Evolutionary conservation across 2,113 vertebrate species (phyloP).

Genomic region (Amia ocellicauda): DNA sequence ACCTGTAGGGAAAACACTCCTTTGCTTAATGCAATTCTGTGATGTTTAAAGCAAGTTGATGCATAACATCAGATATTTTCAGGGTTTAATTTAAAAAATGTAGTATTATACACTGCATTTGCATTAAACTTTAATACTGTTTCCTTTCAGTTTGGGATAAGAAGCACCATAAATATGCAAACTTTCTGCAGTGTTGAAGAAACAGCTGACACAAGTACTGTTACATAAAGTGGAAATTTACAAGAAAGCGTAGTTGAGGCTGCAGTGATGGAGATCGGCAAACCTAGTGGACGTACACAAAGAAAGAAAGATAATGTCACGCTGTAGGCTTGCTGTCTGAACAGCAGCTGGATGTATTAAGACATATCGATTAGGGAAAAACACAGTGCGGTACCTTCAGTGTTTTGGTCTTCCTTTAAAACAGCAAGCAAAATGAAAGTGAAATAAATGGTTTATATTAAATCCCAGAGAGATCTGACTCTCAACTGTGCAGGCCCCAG

Average conservation of each 20-base stretch:
- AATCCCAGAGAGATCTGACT: not conserved
- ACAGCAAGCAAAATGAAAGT: conserved; percentile 10
- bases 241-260: conserved; percentile 7
- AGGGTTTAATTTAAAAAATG: conserved; percentile 16
- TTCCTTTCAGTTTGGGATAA: conserved; percentile 16
- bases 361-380: conserved; percentile 18
- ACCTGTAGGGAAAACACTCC: no score
- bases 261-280: conserved; percentile 5
- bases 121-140: conserved; percentile 32
- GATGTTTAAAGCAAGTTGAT: conserved; percentile 4
- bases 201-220: conserved; percentile 31
- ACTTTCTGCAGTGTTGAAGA: conserved; percentile 17
- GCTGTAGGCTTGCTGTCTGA: not conserved
- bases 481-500: not conserved
- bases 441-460: conserved; percentile 10
- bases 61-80: conserved; percentile 15
- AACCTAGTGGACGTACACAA: not conserved
- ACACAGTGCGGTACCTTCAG: conserved; percentile 9
- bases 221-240: conserved; percentile 22
- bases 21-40: no score
- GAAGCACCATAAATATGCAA: conserved; percentile 16
- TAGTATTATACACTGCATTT: conserved; percentile 16
- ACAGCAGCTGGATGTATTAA: conserved; percentile 9
- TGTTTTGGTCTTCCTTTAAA: conserved; percentile 6
- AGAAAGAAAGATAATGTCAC: not conserved